Evolutionary conservation across 2,888 invertebrate genomes (phyloP).

Genomic region (Cylindroiulus punctatus): DNA sequence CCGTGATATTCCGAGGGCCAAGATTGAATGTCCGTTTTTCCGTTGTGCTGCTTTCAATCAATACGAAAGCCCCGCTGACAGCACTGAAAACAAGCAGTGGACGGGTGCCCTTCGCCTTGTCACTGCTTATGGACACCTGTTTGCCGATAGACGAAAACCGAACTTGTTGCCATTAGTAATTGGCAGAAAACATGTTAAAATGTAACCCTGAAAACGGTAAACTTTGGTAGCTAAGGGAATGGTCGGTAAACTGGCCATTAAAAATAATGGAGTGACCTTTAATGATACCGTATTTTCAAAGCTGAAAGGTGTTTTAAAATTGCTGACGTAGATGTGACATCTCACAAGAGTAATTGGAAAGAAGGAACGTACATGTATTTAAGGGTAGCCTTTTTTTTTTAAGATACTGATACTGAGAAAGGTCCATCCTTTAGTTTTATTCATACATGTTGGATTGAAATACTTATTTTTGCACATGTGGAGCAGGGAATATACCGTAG

Average conservation of each 20-base stretch:
- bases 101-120: background rate
- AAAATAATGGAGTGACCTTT: background rate
- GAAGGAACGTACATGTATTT: too few relatives aligned
- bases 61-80: slow-evolving; percentile 3
- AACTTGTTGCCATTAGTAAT: slow-evolving; percentile 17
- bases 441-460: too few relatives aligned
- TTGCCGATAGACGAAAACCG: background rate
- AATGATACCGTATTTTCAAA: background rate
- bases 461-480: too few relatives aligned
- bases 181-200: too few relatives aligned
- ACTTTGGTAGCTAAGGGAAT: background rate
- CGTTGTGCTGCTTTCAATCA: background rate
- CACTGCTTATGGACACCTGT: slow-evolving; percentile 21
- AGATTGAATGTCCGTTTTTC: slow-evolving; percentile 1
- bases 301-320: background rate
- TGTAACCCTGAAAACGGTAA: background rate
- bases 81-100: slow-evolving; percentile 2
- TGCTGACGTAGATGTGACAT: background rate
- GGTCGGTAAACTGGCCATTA: background rate
- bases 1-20: slow-evolving; percentile 22
- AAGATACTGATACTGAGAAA: too few relatives aligned
- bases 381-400: too few relatives aligned
- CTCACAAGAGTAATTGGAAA: too few relatives aligned
- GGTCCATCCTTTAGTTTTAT: too few relatives aligned
- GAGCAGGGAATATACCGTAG: too few relatives aligned